Evolutionary conservation across 2,113 vertebrate species (phyloP).

Genomic region (Zosterops lateralis): DNA sequence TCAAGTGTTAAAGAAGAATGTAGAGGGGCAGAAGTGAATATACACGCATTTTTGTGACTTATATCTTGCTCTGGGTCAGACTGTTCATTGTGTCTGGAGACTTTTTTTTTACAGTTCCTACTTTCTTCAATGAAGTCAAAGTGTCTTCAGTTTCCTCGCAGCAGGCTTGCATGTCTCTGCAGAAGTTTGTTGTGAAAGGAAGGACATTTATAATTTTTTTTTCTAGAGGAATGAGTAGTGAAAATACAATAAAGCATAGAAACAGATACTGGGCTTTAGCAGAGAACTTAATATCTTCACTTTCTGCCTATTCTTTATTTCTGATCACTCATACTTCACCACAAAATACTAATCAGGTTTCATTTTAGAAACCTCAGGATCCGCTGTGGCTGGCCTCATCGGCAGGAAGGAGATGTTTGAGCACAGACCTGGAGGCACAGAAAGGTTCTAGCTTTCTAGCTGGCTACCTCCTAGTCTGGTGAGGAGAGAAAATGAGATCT

Average conservation of each 20-base stretch:
- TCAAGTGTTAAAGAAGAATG: not conserved
- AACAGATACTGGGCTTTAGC: conserved; percentile 1
- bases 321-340: conserved; percentile 23
- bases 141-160: not conserved
- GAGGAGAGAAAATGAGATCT: not conserved
- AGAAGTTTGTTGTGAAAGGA: not conserved
- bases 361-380: conserved; percentile 39
- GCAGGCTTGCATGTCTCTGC: not conserved
- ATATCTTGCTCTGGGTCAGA: not conserved
- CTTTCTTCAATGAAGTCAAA: not conserved
- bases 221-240: not conserved
- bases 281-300: not conserved
- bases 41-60: not conserved
- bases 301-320: conserved; percentile 34
- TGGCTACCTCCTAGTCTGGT: not conserved
- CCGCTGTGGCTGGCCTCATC: not conserved
- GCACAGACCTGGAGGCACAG: not conserved
- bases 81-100: not conserved
- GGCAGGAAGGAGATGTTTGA: not conserved
- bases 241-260: not conserved
- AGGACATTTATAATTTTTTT: not conserved
- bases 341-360: conserved; percentile 22
- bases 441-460: conserved; percentile 5
- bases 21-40: not conserved
- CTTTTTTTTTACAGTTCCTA: not conserved